Evolutionary conservation across 1,140 invertebrate species (phyloP), one percentile per base, ranked within the genome.

Genomic region (Bradynema listronoti): DNA sequence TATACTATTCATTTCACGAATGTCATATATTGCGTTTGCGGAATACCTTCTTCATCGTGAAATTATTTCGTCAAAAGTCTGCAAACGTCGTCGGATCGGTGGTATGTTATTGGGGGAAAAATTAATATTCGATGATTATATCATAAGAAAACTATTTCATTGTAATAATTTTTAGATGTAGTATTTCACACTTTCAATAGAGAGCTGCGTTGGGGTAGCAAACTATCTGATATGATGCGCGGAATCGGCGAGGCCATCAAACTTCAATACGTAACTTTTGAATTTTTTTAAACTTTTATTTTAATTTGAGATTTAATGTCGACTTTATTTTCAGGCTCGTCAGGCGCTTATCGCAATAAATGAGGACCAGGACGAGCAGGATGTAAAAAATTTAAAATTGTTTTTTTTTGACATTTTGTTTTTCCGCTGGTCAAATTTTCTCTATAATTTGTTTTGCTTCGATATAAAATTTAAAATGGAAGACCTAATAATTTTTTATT

Each of bases 211-310:
- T 62, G 60, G 60, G 60, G 60, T 5, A 14, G 16, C 5, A 62
- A 62, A 11, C 46, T 62, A 7, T 50, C 42, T n/a, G 63, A 62
- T 19, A 62, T 62, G 60, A 57, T 62, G 46, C 22, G 43, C 4
- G 60, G 60, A 2, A 25, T 62, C 32, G 47, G 42, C 24, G 62
- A 62, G 25, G 60, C 59, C 9, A 66, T 62, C 63, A 41, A 62
- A 27, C 16, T 29, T 1, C 63, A 62, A 66, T 62, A 62, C 34
- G 63, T 59, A 4, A 60, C 16, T n/a, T n/a, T n/a, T n/a, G n/a
- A n/a, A n/a, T 55, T 53, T 55, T 39, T 39, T 11, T 39, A 11
- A 39, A 11, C 19, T 11, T 19, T 39, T 39, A 39, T 11, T 39
- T 11, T 1, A 53, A 1, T 2, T 58, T 58, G 16, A 1, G 9